These are phyloP conservation scores for Phymorhynchus buccinoides DNA, from an alignment of 1,140 invertebrate genomes.

Conservation along the genomic window DNA sequence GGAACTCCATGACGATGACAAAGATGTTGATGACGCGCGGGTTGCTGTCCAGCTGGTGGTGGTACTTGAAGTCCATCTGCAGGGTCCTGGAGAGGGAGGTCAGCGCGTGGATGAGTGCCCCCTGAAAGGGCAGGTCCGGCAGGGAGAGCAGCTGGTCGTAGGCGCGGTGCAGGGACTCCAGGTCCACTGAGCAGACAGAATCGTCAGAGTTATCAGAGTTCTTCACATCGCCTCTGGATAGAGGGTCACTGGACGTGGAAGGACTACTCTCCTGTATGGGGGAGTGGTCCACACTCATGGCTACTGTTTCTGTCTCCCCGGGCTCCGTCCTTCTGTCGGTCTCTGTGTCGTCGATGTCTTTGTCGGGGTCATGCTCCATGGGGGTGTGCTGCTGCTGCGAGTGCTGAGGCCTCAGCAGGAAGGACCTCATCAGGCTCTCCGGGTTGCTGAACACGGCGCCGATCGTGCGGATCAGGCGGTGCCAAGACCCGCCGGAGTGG, in stretches of 20 bases:
- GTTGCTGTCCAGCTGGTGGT: constrained; percentile 74
- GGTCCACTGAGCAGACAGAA: constrained; percentile 70
- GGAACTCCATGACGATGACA: constrained; percentile 91
- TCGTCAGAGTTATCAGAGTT: constrained; percentile 40
- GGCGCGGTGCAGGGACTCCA: constrained; percentile 78
- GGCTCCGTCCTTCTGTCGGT: too few relatives aligned
- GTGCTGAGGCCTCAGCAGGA: constrained; percentile 69
- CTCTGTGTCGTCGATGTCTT: constrained; percentile 70
- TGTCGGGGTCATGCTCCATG: constrained; percentile 80
- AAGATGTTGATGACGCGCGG: constrained; percentile 82
- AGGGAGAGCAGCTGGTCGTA: constrained; percentile 78
- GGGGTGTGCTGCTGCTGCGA: too few relatives aligned
- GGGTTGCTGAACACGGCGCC: constrained; percentile 83
- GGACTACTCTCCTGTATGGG: constrained; percentile 33
- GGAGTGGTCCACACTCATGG: constrained; percentile 35
- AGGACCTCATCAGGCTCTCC: constrained; percentile 82
- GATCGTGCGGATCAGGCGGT: constrained; percentile 80
- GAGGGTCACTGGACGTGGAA: background rate
- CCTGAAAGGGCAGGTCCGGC: constrained; percentile 78
- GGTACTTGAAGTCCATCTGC: constrained; percentile 82
- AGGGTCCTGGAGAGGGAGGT: constrained; percentile 82
- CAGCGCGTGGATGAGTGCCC: constrained; percentile 85
- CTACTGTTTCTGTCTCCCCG: constrained; percentile 43
- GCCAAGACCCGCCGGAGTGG: constrained; percentile 78
- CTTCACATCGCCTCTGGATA: constrained; percentile 5